Evolutionary conservation across 23 tunicate genomes (phyloP), one percentile per base, ranked within the genome.

Genomic region (Halocynthia aurantium): DNA sequence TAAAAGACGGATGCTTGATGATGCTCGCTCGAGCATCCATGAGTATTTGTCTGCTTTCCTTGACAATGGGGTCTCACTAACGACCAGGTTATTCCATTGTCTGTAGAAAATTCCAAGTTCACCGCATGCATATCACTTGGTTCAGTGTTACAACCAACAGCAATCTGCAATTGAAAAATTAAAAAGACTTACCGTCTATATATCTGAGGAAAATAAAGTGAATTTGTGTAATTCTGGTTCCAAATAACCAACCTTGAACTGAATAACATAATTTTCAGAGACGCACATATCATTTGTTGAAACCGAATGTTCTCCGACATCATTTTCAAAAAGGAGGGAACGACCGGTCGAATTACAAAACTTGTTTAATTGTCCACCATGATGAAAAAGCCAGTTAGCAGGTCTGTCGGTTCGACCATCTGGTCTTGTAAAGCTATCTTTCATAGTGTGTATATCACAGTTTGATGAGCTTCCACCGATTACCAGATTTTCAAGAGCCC

Each of bases 1-100:
- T 86, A 92, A 61, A 86, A 92, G 8, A 92, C 72, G 10, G 98
- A 92, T 19, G 98, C 67, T 55, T 81, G 80, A 61, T 84, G 85
- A 22, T 54, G 81, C 53, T 79, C 84, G 69, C 19, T 72, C 8
- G 87, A 40, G 51, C 92, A 92, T 51, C 88, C 76, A 8, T 19
- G 7, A 7, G 83, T 53, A 22, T 22, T 57, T 6, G 74, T 50
- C 17, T 71, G 81, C 52, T 75, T 20, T 18, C 88, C 93, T 75
- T 71, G 76, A 51, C 98, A 92, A 67, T 57, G 81, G 52, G 87
- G 88, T 44, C 40, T 55, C 8, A 92, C 81, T 19, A 82, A 75
- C 44, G 74, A 50, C 98, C 98, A 92, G 10, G 92, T 81, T 19
- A 71, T 62, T 7, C 98, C 98, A 57, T 86, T 70, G 57, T 92